Evolutionary conservation across 2,888 invertebrate genomes (phyloP).

Genomic region (Oxytorus armatus): DNA sequence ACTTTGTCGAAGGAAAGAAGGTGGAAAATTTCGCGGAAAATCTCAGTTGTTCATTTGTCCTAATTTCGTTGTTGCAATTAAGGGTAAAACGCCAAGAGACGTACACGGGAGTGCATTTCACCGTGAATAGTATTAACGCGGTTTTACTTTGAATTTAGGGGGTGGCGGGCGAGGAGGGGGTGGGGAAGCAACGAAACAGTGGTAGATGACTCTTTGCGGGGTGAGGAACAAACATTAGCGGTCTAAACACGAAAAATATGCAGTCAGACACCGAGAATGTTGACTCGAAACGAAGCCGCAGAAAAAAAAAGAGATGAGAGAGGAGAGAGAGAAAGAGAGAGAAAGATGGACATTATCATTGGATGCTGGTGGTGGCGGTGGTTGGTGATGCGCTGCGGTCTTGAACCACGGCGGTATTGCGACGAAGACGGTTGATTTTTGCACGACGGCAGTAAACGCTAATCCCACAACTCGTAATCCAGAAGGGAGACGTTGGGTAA

Average conservation of each 20-base stretch:
- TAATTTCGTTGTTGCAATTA: too few species aligned
- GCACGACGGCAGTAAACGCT: conserved; percentile 77
- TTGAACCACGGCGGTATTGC: conserved; percentile 51
- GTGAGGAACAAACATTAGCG: conserved; percentile 18
- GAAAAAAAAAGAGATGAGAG: neutral
- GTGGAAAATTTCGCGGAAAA: too few species aligned
- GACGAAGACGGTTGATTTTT: conserved; percentile 74
- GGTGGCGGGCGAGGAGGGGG: too few species aligned
- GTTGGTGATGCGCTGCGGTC: conserved; percentile 34
- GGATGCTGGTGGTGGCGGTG: conserved; percentile 41
- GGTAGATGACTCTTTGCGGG: too few species aligned
- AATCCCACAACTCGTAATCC: conserved; percentile 77
- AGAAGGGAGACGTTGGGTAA: conserved; percentile 69
- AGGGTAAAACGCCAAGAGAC: too few species aligned
- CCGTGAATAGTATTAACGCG: too few species aligned
- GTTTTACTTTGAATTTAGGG: too few species aligned
- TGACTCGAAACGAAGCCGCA: conserved; percentile 55
- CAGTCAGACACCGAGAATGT: conserved; percentile 40
- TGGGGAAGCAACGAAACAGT: too few species aligned
- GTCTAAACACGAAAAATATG: conserved; percentile 5
- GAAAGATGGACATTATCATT: too few species aligned
- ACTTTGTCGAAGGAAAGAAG: too few species aligned
- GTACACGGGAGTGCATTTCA: too few species aligned
- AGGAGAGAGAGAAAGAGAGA: conserved; percentile 12
- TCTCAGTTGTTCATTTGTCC: too few species aligned